Percentiles rank a stretch among this genome's conserved stretches.
These are phyloP conservation scores for Galleria mellonella DNA, from an alignment of 1,140 invertebrate species.

Conservation along the genomic window DNA sequence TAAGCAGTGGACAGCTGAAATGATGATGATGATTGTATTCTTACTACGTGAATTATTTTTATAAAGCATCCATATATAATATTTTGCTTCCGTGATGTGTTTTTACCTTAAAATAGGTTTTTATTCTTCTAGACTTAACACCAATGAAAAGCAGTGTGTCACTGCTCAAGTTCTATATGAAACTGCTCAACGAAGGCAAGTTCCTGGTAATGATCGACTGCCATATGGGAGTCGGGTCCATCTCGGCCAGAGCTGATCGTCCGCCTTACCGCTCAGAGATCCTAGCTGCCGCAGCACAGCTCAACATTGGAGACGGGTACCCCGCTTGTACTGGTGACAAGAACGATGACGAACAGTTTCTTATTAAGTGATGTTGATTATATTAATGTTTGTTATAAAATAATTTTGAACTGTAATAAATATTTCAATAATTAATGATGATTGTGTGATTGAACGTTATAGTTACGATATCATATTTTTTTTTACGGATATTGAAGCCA, in stretches of 20 bases:
- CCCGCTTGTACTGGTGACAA: conserved; percentile 30
- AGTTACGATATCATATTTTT: too few relatives aligned
- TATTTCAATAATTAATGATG: too few relatives aligned
- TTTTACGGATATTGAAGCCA: too few relatives aligned
- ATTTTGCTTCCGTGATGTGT: too few relatives aligned
- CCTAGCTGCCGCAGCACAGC: conserved; percentile 7
- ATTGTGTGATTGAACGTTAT: too few relatives aligned
- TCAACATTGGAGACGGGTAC: conserved; percentile 30
- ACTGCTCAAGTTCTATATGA: conserved; percentile 42
- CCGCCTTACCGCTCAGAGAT: conserved; percentile 26
- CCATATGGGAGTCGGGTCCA: conserved; percentile 21
- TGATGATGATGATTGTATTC: too few relatives aligned
- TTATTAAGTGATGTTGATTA: conserved; percentile 9
- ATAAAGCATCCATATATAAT: too few relatives aligned
- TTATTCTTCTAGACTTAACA: conserved; percentile 26
- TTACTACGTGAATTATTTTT: too few relatives aligned
- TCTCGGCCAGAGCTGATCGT: conserved; percentile 20
- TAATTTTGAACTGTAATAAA: too few relatives aligned
- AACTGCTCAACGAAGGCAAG: conserved; percentile 30
- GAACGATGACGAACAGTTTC: conserved; percentile 29
- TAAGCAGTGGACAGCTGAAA: too few relatives aligned
- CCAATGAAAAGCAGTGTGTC: conserved; percentile 28
- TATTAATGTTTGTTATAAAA: too few relatives aligned
- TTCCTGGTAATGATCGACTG: conserved; percentile 50
- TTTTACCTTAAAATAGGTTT: too few relatives aligned